Percentiles rank a stretch among this genome's conserved stretches.
Conservation (phyloP, 2,888 invertebrate genomes). For the Lochmaea capreae region DNA sequence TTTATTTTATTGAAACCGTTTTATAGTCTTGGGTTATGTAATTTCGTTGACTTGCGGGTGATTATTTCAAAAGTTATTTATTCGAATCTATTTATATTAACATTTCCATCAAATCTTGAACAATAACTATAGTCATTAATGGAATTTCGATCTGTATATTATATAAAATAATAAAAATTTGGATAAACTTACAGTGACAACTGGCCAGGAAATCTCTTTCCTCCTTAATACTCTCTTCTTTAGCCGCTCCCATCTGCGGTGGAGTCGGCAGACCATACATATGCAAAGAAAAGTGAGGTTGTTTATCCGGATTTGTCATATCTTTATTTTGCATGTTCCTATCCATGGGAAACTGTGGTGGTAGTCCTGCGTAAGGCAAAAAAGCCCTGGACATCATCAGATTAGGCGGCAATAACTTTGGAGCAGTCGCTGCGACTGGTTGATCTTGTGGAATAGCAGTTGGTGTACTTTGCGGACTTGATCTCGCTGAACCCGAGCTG, state of each 20-base stretch:
- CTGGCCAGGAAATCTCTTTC: conserved; percentile 74
- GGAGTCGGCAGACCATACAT: conserved; percentile 64
- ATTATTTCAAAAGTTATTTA: background rate
- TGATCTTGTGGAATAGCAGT: conserved; percentile 65
- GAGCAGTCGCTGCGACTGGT: conserved; percentile 70
- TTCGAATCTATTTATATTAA: background rate
- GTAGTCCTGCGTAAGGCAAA: conserved; percentile 72
- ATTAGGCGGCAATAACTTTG: conserved; percentile 70
- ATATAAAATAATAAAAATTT: too few species aligned
- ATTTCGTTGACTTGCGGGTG: conserved; percentile 17
- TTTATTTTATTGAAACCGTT: conserved; percentile 25
- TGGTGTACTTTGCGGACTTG: conserved; percentile 66
- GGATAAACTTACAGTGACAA: conserved; percentile 68
- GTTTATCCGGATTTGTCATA: conserved; percentile 59
- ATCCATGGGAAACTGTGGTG: conserved; percentile 69
- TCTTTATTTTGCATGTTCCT: conserved; percentile 61
- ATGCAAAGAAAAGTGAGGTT: conserved; percentile 62
- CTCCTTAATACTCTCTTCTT: conserved; percentile 66
- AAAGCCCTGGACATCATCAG: conserved; percentile 72
- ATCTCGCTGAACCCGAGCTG: conserved; percentile 69
- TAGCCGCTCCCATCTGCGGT: conserved; percentile 55
- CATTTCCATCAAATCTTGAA: too few species aligned
- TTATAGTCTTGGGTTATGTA: conserved; percentile 18
- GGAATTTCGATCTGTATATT: too few species aligned
- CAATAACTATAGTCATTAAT: too few species aligned